phyloP scores from a whole-genome alignment of 2,888 invertebrate genomes.

The Callinectes sapidus region DNA sequence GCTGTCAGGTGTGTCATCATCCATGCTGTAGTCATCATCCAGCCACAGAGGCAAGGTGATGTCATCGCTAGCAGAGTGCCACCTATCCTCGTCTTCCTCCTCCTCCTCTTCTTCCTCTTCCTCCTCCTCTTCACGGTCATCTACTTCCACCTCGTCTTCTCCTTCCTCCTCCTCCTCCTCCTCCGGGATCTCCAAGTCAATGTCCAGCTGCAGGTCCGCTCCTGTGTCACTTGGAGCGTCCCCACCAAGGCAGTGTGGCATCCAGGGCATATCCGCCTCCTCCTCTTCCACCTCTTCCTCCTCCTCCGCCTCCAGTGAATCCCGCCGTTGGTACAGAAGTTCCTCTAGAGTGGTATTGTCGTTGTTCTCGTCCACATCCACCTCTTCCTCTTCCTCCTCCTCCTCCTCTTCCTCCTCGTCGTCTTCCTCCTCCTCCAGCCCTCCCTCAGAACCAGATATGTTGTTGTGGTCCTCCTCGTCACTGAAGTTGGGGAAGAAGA shows the following conservation, averaged over 20 bases:
- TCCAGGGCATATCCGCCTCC: neutral
- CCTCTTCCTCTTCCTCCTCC: neutral
- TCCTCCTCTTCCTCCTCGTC: neutral
- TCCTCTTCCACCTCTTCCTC: neutral
- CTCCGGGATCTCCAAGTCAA: neutral
- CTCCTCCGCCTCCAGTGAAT: neutral
- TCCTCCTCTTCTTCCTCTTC: neutral
- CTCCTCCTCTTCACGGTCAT: neutral
- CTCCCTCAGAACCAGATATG: neutral
- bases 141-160: neutral
- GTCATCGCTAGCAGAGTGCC: neutral
- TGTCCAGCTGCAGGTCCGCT: neutral
- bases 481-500: neutral
- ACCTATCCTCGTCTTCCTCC: slow-evolving; percentile 18
- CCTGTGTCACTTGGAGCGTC: neutral
- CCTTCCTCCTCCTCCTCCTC: slow-evolving; percentile 22
- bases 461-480: neutral
- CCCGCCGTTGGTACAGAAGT: neutral
- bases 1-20: neutral
- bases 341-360: neutral
- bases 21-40: neutral
- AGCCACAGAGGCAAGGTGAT: neutral
- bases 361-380: neutral
- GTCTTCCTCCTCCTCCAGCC: neutral
- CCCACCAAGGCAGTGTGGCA: neutral